Conservation (phyloP, 1,140 invertebrate species). For the Saccostrea echinata region DNA sequence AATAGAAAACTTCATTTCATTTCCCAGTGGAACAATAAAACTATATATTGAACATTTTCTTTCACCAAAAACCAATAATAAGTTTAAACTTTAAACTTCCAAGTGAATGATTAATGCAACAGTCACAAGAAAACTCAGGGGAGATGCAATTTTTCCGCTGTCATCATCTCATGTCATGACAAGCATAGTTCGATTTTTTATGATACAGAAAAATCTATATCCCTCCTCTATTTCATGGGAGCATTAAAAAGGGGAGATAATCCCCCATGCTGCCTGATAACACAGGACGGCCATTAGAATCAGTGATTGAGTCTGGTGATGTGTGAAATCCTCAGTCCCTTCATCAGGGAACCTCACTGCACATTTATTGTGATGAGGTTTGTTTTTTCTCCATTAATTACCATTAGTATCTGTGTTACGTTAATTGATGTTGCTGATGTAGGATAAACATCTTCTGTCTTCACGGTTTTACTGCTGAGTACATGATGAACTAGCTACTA, state of each 20-base stretch:
- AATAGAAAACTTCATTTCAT: no score
- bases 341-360: neutral
- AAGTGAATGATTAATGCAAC: no score
- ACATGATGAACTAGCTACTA: neutral
- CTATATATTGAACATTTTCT: no score
- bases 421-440: neutral
- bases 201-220: conserved; percentile 8
- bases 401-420: neutral
- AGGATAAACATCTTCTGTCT: neutral
- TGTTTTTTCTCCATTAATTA: neutral
- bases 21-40: no score
- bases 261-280: neutral
- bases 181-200: neutral
- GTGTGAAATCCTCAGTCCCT: neutral
- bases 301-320: neutral
- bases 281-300: neutral
- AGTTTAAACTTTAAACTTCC: no score
- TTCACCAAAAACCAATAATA: no score
- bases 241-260: neutral
- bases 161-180: neutral
- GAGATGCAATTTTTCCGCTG: neutral
- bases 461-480: neutral
- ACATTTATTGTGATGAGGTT: neutral
- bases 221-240: neutral
- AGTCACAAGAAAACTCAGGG: neutral